Conservation (phyloP, 2,797 vertebrate species). For the Onychomys arenicola region DNA sequence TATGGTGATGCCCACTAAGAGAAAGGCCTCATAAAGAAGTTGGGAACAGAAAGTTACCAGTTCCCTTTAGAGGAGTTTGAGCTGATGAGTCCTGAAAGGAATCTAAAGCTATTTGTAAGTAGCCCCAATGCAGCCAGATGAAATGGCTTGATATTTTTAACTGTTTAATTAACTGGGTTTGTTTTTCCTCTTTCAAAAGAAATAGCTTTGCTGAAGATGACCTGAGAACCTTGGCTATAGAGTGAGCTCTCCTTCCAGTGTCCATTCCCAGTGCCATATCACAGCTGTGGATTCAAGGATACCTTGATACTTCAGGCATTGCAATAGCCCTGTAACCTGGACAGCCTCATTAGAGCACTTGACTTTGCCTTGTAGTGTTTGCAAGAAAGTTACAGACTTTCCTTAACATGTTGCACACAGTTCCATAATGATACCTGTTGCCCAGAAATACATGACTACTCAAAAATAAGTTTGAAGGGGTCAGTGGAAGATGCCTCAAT, state of each 20-base stretch:
- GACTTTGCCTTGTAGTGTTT: not conserved
- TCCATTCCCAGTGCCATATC: not conserved
- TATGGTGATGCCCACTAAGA: not conserved
- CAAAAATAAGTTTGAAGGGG: not conserved
- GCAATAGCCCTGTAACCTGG: not conserved
- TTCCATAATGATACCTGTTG: not conserved
- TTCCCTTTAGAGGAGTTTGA: not conserved
- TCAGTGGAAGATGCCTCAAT: not conserved
- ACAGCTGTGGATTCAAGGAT: not conserved
- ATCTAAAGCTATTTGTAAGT: not conserved
- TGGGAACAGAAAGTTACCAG: slow-evolving; percentile 5
- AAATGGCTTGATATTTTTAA: not conserved
- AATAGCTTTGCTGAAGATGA: not conserved
- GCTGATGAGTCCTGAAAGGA: not conserved
- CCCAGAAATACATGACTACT: not conserved
- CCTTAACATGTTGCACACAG: too few relatives aligned
- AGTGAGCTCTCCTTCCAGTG: not conserved
- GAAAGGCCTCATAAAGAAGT: not conserved
- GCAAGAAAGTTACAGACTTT: not conserved
- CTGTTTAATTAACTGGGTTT: not conserved
- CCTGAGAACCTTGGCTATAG: not conserved
- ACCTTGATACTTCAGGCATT: not conserved
- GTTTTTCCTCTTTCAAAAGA: not conserved
- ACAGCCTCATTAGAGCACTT: not conserved
- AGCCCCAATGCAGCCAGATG: not conserved